Conservation (phyloP, 1,140 invertebrate genomes). For the Drosophila truncata region DNA sequence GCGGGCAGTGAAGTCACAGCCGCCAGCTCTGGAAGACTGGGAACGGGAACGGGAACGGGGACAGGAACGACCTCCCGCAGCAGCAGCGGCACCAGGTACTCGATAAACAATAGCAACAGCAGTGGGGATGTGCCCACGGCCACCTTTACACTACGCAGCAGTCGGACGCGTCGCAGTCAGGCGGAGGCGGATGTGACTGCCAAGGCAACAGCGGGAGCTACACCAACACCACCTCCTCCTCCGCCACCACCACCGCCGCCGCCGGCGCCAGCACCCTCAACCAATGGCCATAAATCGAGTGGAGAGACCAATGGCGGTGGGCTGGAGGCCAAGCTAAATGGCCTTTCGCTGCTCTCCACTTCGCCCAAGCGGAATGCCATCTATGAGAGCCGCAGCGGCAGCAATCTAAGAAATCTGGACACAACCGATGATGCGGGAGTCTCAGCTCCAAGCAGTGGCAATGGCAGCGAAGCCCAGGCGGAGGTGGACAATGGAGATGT, state of each 20-base stretch:
- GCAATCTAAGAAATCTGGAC: conserved; percentile 28
- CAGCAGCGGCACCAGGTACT: conserved; percentile 58
- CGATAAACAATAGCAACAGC: conserved; percentile 66
- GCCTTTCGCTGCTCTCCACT: conserved; percentile 57
- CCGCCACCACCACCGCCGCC: conserved; percentile 3
- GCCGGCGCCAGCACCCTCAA: not conserved
- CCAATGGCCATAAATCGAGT: conserved; percentile 35
- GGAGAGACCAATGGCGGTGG: conserved; percentile 37
- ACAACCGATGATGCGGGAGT: conserved; percentile 64
- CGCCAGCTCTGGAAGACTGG: conserved; percentile 22
- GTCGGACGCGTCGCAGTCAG: conserved; percentile 43
- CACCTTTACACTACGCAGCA: conserved; percentile 71
- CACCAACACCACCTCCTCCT: not conserved
- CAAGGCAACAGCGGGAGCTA: not conserved
- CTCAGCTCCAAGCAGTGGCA: not conserved
- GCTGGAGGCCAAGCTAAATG: conserved; percentile 67
- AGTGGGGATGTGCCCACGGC: conserved; percentile 77
- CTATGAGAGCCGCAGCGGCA: conserved; percentile 48
- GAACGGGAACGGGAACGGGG: conserved; percentile 54
- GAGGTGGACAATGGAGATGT: conserved; percentile 50
- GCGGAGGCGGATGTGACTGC: conserved; percentile 19
- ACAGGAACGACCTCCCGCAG: conserved; percentile 52
- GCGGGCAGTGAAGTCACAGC: conserved; percentile 19
- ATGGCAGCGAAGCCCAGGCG: not conserved
- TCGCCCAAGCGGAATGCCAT: conserved; percentile 72